Evolutionary conservation across 2,888 invertebrate genomes (phyloP).

Genomic region (Papilio gigon): DNA sequence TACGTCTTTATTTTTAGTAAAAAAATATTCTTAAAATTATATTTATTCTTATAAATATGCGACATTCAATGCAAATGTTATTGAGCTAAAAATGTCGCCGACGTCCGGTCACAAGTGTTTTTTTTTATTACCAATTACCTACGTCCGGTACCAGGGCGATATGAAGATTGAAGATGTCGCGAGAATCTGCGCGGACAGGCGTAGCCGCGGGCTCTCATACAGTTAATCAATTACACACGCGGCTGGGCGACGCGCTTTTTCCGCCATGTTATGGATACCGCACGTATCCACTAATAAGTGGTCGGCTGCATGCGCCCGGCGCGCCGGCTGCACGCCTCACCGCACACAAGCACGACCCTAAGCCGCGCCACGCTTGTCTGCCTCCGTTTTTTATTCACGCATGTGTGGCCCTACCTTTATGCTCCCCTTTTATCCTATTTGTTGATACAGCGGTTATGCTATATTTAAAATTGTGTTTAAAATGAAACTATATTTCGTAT

Average conservation of each 20-base stretch:
- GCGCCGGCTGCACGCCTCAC: slow-evolving; percentile 71
- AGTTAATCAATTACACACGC: slow-evolving; percentile 79
- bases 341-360: slow-evolving; percentile 67
- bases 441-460: slow-evolving; percentile 51
- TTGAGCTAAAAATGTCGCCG: slow-evolving; percentile 53
- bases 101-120: slow-evolving; percentile 45
- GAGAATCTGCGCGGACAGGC: slow-evolving; percentile 46
- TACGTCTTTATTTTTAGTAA: not conserved
- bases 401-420: slow-evolving; percentile 54
- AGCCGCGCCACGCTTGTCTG: slow-evolving; percentile 60
- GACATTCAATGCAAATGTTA: slow-evolving; percentile 57
- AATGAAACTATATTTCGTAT: not conserved
- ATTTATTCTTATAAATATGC: slow-evolving; percentile 29
- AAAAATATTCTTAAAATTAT: not conserved
- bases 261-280: slow-evolving; percentile 76
- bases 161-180: slow-evolving; percentile 68
- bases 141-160: slow-evolving; percentile 53
- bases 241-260: slow-evolving; percentile 72
- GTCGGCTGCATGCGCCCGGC: slow-evolving; percentile 52
- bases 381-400: slow-evolving; percentile 59
- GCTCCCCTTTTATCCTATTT: slow-evolving; percentile 42
- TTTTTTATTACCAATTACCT: slow-evolving; percentile 51
- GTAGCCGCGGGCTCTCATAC: slow-evolving; percentile 68
- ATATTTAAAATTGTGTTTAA: slow-evolving; percentile 22
- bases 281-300: slow-evolving; percentile 64